Evolutionary conservation across 2,797 vertebrate species (phyloP).

Genomic region (Syndactyla subalaris): DNA sequence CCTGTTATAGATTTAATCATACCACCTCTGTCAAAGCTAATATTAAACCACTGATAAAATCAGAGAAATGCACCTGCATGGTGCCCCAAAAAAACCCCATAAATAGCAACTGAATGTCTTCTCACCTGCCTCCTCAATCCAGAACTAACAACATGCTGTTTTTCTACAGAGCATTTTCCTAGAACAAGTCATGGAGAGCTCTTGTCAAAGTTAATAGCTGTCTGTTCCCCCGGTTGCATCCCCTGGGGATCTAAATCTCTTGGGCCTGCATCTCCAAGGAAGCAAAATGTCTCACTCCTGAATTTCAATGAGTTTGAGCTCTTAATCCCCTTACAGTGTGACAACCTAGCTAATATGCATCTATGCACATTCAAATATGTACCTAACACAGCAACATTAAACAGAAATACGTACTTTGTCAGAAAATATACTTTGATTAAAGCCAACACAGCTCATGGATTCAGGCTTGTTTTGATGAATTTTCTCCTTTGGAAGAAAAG

Average conservation of each 20-base stretch:
- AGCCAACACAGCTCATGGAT: neutral
- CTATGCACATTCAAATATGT: neutral
- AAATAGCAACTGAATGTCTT: neutral
- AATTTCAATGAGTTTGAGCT: conserved; percentile 26
- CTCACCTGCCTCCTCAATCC: neutral
- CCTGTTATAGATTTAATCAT: neutral
- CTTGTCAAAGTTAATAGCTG: conserved; percentile 14
- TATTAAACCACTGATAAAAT: neutral
- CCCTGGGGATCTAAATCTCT: conserved; percentile 19
- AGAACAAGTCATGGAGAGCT: conserved; percentile 7
- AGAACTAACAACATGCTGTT: neutral
- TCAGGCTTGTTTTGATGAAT: neutral
- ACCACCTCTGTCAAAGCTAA: neutral
- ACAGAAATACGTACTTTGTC: neutral
- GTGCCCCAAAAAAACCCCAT: neutral
- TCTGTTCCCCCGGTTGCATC: neutral
- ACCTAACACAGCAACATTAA: neutral
- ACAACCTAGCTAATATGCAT: neutral
- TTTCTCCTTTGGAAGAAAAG: neutral
- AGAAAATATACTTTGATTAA: neutral
- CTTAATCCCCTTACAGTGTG: conserved; percentile 17
- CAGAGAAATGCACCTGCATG: neutral
- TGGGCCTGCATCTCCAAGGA: conserved; percentile 4
- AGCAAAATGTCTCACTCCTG: neutral
- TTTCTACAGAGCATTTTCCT: neutral